These are phyloP conservation scores for Muscicapa adusta DNA, from an alignment of 2,113 vertebrate species.

Conservation along the genomic window DNA sequence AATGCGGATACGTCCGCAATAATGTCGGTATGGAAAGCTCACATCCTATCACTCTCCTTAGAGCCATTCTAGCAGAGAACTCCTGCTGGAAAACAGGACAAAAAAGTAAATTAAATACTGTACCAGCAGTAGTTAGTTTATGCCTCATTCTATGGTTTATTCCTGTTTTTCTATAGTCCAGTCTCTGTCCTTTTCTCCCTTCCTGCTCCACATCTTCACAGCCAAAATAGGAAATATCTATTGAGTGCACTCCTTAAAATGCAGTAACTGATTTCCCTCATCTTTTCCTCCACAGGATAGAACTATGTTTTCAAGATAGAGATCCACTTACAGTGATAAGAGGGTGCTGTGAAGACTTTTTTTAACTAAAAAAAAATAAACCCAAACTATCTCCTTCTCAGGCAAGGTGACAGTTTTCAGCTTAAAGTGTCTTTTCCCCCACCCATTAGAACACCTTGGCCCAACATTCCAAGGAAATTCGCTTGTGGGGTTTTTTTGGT, in stretches of 20 bases:
- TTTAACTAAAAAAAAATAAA: background rate
- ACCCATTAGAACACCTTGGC: background rate
- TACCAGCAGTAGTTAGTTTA: background rate
- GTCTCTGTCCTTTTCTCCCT: background rate
- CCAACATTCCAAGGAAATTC: background rate
- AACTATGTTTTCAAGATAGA: background rate
- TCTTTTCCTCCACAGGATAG: background rate
- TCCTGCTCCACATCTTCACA: background rate
- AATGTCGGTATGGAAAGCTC: background rate
- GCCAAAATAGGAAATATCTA: background rate
- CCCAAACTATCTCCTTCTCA: background rate
- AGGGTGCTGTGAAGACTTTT: background rate
- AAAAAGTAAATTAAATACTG: background rate
- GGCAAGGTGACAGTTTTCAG: background rate
- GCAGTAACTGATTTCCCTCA: background rate
- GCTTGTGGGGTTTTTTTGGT: fast-evolving
- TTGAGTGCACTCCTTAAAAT: background rate
- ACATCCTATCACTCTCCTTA: background rate
- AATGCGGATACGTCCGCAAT: background rate
- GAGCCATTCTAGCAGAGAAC: background rate
- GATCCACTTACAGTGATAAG: background rate
- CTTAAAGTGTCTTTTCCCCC: background rate
- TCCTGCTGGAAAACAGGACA: background rate
- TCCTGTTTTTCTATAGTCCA: background rate
- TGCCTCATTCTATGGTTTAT: background rate